Evolutionary conservation across 2,888 invertebrate species (phyloP), one percentile per base, ranked within the genome.

Genomic region (Drosophila prolongata): DNA sequence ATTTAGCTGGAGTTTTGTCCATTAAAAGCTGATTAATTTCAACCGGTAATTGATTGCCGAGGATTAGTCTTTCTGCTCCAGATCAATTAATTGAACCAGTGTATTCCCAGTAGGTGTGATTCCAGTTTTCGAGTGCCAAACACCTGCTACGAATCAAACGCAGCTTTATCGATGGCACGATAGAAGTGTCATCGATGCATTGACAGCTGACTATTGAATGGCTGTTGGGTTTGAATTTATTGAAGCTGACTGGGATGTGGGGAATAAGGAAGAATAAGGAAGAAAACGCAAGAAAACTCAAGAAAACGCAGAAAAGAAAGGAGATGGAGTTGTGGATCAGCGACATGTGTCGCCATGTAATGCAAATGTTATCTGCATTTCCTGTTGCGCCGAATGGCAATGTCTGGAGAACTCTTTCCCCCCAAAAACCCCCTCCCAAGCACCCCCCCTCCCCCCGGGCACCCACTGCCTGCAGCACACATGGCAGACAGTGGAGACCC

Each of bases 351-450:
- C 69, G 72, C 71, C 62, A 66, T 80, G 75, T 69, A 71, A 76
- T 73, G 62, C 50, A 50, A 66, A 46, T 64, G 71, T 71, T 82
- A 79, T 82, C 85, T 78, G 68, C 83, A 70, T 85, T 83, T 83
- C 86, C 82, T 85, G 85, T 79, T 75, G 35, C 72, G 83, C 74
- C 78, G 77, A 70, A 79, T 81, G 85, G 71, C 79, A 75, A 30
- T 19, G 46, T 30, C n/a, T 9, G 9, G 13, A 44, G 27, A 46
- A 14, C 46, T 46, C 27, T 24, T 27, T 19, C 35, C n/a, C 11
- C 10, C 19, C 19, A 0, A 11, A 30, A 52, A 3, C 30, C 56
- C 44, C 19, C 16, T 10, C 8, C 16, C 14, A 6, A 24, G 24
- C n/a, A 16, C 16, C 16, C 16, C 16, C 3, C 19, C 19, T 4